Base-by-base conservation (phyloP, 2,797 vertebrate species). In the Pempheris klunzingeri region DNA sequence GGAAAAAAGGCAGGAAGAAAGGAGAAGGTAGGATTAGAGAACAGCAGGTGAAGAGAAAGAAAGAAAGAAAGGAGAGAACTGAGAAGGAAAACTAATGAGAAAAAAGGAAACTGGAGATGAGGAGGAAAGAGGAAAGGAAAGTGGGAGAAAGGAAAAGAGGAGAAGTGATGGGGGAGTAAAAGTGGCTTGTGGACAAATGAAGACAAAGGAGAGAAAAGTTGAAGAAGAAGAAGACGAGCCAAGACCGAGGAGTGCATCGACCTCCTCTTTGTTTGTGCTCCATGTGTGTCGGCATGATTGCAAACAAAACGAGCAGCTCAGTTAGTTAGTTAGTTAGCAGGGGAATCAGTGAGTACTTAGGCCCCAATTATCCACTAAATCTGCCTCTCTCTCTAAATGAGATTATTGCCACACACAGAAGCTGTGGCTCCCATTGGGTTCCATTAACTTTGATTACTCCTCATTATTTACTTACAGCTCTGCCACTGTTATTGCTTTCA, bases 401-500 rank as follows among this genome's bases (percentile, higher is more conserved):
- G 95, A 95, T 95, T 95, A 95, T 95, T 95, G 90, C 94, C 91
- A 92, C 93, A 94, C 91, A 84, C 89, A 85, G 90, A 93, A 94
- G 89, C 90, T 93, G 92, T 86, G 91, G 92, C 93, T 95, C 94
- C 94, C 95, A 94, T 93, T 94, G 94, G 95, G 94, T 94, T 95
- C 94, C 93, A 95, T 96, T 95, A 95, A 93, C 94, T 95, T 95
- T 95, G 94, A 95, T 96, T 95, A 96, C 94, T 95, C 92, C 94
- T 95, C 94, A 96, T 96, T 95, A 96, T 96, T 96, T 96, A 96
- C 94, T 95, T 95, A 94, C 94, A 94, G 94, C 94, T 94, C 92
- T 85, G 92, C 93, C 86, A 83, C 88, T 92, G 88, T 94, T 95
- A 94, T 95, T 94, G 90, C 91, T 87, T 87, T 84, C 61, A 72